A percentile compares a stretch with the other conserved stretches of the same genome.
Conservation (phyloP, 53 echinoderm and acorn worm genomes). For the Echinarachnius parma region DNA sequence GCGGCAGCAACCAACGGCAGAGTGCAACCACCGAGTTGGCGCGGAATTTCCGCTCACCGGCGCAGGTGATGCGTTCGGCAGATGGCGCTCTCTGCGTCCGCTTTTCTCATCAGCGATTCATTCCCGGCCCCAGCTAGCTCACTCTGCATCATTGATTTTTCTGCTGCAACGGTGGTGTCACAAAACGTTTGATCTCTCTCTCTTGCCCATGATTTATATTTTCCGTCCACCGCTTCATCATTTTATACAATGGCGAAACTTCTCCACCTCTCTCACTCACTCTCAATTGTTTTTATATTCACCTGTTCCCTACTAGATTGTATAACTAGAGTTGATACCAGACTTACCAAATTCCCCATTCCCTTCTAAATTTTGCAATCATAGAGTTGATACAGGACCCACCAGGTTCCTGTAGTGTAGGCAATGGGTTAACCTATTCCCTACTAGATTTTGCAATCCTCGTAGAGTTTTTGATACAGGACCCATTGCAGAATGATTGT, state of each 20-base stretch:
- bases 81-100: not conserved
- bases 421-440: too few relatives aligned
- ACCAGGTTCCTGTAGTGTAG: too few relatives aligned
- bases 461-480: too few relatives aligned
- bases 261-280: too few relatives aligned
- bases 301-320: too few relatives aligned
- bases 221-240: not conserved
- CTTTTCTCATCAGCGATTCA: conserved; percentile 24
- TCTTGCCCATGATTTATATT: conserved; percentile 21
- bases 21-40: conserved; percentile 47
- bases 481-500: too few relatives aligned
- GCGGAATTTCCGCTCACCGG: conserved; percentile 23
- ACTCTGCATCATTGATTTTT: conserved; percentile 43
- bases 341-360: too few relatives aligned
- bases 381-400: too few relatives aligned
- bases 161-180: conserved; percentile 41
- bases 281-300: too few relatives aligned
- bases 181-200: conserved; percentile 33
- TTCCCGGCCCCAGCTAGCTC: conserved; percentile 44
- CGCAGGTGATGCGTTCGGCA: conserved; percentile 29
- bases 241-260: not conserved
- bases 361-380: too few relatives aligned
- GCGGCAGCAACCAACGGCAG: conserved; percentile 6
- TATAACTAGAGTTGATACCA: too few relatives aligned
- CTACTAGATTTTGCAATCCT: too few relatives aligned